Evolutionary conservation across 2,797 vertebrate species (phyloP), one percentile per base, ranked within the genome.

Genomic region (Acanthopagrus latus): DNA sequence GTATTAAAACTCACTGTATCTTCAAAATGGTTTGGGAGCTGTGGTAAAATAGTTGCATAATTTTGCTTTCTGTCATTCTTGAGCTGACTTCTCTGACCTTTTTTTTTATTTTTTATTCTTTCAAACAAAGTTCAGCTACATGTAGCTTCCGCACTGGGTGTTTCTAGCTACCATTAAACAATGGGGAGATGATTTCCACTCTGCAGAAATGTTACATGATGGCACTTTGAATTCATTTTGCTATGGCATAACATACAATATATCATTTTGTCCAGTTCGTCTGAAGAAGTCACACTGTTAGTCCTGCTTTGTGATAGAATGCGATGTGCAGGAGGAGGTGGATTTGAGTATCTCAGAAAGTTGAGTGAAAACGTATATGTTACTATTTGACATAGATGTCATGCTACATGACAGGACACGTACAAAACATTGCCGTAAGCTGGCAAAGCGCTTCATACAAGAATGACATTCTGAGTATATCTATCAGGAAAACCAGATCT

Each of bases 401-500:
- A 41, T 43, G 17, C 50, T 27, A 44, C 17, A 20, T 27, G 27
- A 27, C 3, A 7, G 33, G 33, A 16, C 58, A 43, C 12, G 10
- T 5, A 46, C 3, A 64, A 13, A 41, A 38, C 18, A 29, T 20
- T 29, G 2, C 6, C n/a, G 17, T 20, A 16, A 4, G 17, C 23
- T n/a, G 11, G 18, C 3, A 6, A 5, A 7, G 18, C 2, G 7
- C 48, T 58, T 47, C 9, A 48, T 21, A 25, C 23, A 38, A n/a
- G 20, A 60, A 46, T 43, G 64, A 23, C 4, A 41, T 13, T 50
- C 57, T 41, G 38, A 41, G 41, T 68, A 43, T 64, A 47, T 63
- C 44, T 23, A 21, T 54, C 47, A 71, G 46, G 44, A 60, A 66
- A 71, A 71, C 56, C 51, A 51, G 65, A 67, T 66, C 62, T n/a